phyloP scores from a whole-genome alignment of 2,113 vertebrate species.

The Salminus brasiliensis region DNA sequence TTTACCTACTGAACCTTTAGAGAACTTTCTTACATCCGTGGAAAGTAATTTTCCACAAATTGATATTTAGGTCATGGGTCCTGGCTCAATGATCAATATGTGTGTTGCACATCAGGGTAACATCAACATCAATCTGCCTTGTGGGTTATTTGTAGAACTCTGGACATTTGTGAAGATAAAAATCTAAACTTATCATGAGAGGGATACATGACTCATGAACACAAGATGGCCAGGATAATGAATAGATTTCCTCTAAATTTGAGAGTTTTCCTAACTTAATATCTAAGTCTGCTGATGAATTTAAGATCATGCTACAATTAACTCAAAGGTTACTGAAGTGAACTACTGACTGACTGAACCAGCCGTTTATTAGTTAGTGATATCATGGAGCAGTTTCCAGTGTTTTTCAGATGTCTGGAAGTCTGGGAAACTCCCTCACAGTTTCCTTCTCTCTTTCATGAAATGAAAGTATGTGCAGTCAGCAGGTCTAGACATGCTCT shows the following conservation, averaged over 20 bases:
- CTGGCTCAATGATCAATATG: background rate
- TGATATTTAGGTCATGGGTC: background rate
- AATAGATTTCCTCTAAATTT: background rate
- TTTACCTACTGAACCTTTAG: background rate
- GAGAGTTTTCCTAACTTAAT: no score
- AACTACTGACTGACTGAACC: background rate
- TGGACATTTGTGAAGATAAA: background rate
- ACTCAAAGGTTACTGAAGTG: no score
- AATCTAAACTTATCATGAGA: background rate
- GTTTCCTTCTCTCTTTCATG: slow-evolving; percentile 4
- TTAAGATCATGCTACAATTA: no score
- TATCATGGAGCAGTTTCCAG: no score
- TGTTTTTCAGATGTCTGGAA: no score
- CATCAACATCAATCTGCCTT: background rate
- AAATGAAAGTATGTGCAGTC: slow-evolving; percentile 15
- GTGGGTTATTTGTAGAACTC: background rate
- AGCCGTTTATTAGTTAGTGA: background rate
- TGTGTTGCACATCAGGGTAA: background rate
- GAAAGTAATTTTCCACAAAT: background rate
- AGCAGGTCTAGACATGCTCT: slow-evolving; percentile 20
- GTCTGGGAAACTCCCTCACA: slow-evolving; percentile 15
- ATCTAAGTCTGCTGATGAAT: no score
- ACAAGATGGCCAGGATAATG: background rate
- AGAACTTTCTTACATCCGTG: background rate
- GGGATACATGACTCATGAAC: background rate